Evolutionary conservation across 2,797 vertebrate species (phyloP), one percentile per base, ranked within the genome.

Genomic region (Rachycentron canadum): DNA sequence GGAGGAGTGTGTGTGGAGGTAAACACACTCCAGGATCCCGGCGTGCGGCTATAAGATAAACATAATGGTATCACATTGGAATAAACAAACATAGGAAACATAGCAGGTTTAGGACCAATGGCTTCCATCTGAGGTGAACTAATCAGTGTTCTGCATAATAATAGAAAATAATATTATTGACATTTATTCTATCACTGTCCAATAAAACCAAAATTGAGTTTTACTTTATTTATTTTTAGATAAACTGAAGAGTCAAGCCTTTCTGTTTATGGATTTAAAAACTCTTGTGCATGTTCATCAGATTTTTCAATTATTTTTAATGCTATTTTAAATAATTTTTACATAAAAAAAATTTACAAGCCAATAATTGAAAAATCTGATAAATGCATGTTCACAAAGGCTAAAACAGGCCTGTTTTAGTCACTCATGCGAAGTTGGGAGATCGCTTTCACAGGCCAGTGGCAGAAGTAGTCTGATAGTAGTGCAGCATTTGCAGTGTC

Each of bases 11-110:
- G 74, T 74, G 68, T 53, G 71, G 69, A 85, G 82, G 89, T 79
- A 94, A 94, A 69, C 66, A 95, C 85, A 88, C 80, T 88, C 87
- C 82, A 93, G 94, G 87, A 94, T 93, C 86, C 88, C 21, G 23
- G 88, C 86, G 82, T 89, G 81, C 84, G 74, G 83, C 72, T 65
- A 57, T 28, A 78, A 73, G 71, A 77, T 83, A 86, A 88, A 86
- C 86, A 82, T 1, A 11, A 28, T 23, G 60, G 50, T 71, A 71
- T 78, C 69, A 41, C 62, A 75, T 79, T 81, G 72, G 53, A 73
- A 70, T 86, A 76, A 81, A 71, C 81, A 88, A 90, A 86, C n/a
- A n/a, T n/a, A n/a, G n/a, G n/a, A n/a, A n/a, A n/a, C n/a, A n/a
- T n/a, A n/a, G n/a, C n/a, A n/a, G n/a, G n/a, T n/a, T n/a, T n/a